Evolutionary conservation across 2,113 vertebrate genomes (phyloP), one percentile per base, ranked within the genome.

Genomic region (Orycteropus afer): DNA sequence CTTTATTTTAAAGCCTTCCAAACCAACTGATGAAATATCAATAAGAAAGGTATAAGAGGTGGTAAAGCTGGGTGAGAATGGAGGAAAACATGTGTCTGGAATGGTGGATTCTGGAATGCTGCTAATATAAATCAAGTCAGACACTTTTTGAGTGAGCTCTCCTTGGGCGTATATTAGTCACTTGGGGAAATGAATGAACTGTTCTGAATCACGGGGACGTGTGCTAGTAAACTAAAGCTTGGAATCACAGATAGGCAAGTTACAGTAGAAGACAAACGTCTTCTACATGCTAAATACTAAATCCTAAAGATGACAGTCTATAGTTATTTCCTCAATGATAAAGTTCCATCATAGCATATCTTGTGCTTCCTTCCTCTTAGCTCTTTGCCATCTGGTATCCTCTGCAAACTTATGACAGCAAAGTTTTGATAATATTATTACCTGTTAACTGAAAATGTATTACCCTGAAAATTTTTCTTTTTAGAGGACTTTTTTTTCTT

Each of bases 1-100:
- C n/a, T 84, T 90, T 91, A 63, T 85, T 93, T 74, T 85, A 93
- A 86, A 95, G 89, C 29, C 59, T 91, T 95, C 53, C 45, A 74
- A 77, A 87, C 86, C 67, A 87, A 86, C 51, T 5, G 29, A 83
- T 23, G 83, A 67, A 71, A 32, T 49, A 79, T 20, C 55, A 86
- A 76, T 12, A 90, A 29, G 55, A 80, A 90, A 69, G 34, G 9
- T 80, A 65, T 80, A 92, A 81, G 61, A 87, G 74, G 76, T 40
- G 11, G 47, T 67, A 76, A 69, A 76, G 40, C 15, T 45, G 77
- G 29, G 32, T 77, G 25, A 90, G 22, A 84, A 57, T 17, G 14
- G 40, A 81, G 17, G 42, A 90, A 82, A 86, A 82, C 51, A 23
- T 11, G 40, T 49, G 61, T 25, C 89, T 69, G 4, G 32, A 93